Base-by-base conservation (phyloP, 2,113 vertebrate genomes). In the Corynorhinus townsendii region DNA sequence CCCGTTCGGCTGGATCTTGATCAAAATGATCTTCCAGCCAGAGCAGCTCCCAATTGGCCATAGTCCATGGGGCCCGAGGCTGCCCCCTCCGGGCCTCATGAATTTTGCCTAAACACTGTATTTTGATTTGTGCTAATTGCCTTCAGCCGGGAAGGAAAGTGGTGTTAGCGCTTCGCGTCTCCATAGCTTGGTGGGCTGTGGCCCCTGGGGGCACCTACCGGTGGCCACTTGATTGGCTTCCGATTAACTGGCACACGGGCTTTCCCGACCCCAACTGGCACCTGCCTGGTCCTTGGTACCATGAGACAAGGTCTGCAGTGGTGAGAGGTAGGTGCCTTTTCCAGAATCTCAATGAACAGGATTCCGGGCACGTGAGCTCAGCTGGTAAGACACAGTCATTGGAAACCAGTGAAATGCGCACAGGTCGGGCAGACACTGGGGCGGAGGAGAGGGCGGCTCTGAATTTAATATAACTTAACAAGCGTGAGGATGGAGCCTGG, bases 391-490 rank as follows among this genome's bases (percentile, higher is more conserved):
- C 40, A 30, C 7, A 40, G 40, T 62, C 33, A 8, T 20, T 49
- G 4, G 43, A 47, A 28, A 49, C 52, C 9, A 59, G 24, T 8
- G 26, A 28, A n/a, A 1, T 79, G 40, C n/a, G 20, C 33, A 71
- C 24, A 88, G 16, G 35, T 11, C 7, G 26, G 33, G 22, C 71
- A 33, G 47, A 38, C 0, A 11, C n/a, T 2, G 12, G 35, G 1
- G 11, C 26, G 3, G 9, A n/a, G 10, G 16, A 40, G 33, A 19
- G 22, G 3, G 8, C 1, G 2, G 7, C 12, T 35, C 5, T 17
- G n/a, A 59, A 71, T 62, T 17, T 49, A 59, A 59, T 28, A 14
- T 28, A 69, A 28, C 69, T 28, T n/a, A n/a, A 10, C 52, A 66
- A 15, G 33, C 40, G 30, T 11, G 20, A 79, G 71, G 52, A 69